These are phyloP conservation scores for Ctena decussata DNA, from an alignment of 2,888 invertebrate genomes.

Conservation along the genomic window DNA sequence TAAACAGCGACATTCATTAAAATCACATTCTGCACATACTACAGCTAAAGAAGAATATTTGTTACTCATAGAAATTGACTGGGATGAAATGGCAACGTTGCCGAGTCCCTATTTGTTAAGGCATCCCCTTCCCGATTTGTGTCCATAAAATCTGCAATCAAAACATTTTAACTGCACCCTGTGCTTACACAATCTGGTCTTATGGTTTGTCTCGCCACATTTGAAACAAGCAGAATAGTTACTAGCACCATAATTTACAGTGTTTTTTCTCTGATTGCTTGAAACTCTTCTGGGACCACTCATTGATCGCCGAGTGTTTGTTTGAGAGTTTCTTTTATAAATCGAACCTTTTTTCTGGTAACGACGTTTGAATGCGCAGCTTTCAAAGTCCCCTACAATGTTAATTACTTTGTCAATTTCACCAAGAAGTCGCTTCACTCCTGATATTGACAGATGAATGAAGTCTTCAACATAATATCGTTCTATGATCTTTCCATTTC, in stretches of 20 bases:
- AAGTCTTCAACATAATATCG: background rate
- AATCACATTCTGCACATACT: background rate
- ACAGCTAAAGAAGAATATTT: background rate
- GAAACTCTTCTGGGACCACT: background rate
- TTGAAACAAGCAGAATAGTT: background rate
- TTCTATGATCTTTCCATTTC: background rate
- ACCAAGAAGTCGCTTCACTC: background rate
- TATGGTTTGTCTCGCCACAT: background rate
- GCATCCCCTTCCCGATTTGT: background rate
- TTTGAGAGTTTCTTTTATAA: background rate
- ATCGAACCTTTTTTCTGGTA: no score
- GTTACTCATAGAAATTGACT: background rate
- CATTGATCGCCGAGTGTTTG: background rate
- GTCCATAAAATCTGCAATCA: background rate
- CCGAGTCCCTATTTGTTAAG: background rate
- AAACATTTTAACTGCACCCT: background rate
- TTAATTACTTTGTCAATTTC: background rate
- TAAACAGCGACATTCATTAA: background rate
- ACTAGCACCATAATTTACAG: background rate
- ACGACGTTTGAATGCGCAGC: background rate
- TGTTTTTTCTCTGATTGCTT: background rate
- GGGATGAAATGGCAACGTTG: background rate
- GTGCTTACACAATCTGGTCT: background rate
- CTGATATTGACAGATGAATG: background rate
- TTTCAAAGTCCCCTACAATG: background rate